phyloP scores from a whole-genome alignment of 2,888 invertebrate species.

The Philonicus albiceps region DNA sequence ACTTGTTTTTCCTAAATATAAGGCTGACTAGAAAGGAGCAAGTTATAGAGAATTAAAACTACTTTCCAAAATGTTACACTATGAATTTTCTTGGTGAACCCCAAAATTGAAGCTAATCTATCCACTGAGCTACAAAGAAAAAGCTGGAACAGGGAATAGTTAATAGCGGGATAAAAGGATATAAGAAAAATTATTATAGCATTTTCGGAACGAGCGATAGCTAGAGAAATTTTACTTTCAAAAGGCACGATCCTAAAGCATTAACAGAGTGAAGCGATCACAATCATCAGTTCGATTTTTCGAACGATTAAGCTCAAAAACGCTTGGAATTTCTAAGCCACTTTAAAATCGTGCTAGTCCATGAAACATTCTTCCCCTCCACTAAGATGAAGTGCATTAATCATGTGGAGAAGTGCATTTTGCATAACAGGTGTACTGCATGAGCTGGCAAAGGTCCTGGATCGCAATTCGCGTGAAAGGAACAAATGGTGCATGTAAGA shows the following conservation, averaged over 20 bases:
- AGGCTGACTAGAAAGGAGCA: no score
- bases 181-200: background rate
- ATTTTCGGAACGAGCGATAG: background rate
- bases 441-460: background rate
- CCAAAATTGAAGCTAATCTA: no score
- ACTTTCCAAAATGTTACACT: no score
- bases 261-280: background rate
- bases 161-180: no score
- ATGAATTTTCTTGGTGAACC: no score
- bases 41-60: no score
- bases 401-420: background rate
- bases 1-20: no score
- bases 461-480: background rate
- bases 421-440: background rate
- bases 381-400: background rate
- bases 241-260: background rate
- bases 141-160: no score
- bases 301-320: background rate
- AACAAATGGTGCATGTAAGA: background rate
- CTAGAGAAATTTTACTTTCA: background rate
- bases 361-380: background rate
- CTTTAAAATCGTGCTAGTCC: background rate
- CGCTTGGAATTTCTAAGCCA: background rate
- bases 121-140: no score
- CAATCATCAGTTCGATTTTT: background rate